A percentile compares a stretch with the other conserved stretches of the same genome.
These are phyloP conservation scores for Nothura maculosa DNA, from an alignment of 2,797 vertebrate genomes.

Conservation along the genomic window DNA sequence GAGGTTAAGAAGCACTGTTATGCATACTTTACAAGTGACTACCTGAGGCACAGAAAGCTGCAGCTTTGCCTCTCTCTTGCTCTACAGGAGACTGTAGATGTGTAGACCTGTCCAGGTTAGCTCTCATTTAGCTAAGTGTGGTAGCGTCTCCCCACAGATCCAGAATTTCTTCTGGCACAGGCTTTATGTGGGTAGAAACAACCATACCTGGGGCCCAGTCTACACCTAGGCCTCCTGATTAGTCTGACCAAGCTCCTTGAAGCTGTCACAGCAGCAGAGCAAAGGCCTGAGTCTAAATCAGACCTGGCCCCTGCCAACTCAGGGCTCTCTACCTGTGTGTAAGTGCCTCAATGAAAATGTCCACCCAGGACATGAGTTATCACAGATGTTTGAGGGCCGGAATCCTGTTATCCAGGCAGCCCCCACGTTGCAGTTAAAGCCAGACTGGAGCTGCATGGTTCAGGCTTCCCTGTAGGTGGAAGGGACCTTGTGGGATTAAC, in stretches of 20 bases:
- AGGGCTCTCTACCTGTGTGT: neutral
- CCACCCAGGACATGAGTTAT: neutral
- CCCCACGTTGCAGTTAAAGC: neutral
- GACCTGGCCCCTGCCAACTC: neutral
- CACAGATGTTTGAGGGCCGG: neutral
- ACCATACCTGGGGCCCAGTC: neutral
- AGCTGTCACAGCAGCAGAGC: neutral
- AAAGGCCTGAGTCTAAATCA: neutral
- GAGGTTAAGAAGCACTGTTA: neutral
- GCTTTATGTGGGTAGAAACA: neutral
- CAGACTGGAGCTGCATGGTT: neutral
- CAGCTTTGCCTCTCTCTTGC: neutral
- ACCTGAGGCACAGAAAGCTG: neutral
- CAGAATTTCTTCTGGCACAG: conserved; percentile 9
- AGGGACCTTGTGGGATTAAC: conserved; percentile 14
- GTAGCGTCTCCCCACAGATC: neutral
- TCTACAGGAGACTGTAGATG: neutral
- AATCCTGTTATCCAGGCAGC: neutral
- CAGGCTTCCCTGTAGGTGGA: neutral
- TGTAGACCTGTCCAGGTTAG: neutral
- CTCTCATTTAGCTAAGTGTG: neutral
- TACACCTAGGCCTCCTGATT: neutral
- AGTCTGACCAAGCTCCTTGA: neutral
- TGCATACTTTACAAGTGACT: neutral
- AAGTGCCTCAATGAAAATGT: neutral